phyloP scores from a whole-genome alignment of 2,797 vertebrate genomes.

The Adelosebastes latens region DNA sequence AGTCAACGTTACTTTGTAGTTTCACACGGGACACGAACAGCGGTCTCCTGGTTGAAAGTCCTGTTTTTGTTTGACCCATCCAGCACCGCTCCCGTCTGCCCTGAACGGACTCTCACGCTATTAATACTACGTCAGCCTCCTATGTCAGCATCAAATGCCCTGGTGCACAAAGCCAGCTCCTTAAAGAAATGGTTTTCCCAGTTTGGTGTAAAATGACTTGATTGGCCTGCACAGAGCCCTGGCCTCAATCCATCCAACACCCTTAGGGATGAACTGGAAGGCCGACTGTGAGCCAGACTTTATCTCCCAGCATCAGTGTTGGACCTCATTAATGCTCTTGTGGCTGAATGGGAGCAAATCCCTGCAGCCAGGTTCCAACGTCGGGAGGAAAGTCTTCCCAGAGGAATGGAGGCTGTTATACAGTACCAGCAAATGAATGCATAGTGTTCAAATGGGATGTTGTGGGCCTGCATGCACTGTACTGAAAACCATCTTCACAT shows the following conservation, averaged over 20 bases:
- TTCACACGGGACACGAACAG: no score
- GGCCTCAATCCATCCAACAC: neutral
- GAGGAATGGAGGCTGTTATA: neutral
- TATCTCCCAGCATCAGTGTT: neutral
- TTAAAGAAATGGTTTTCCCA: neutral
- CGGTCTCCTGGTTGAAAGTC: no score
- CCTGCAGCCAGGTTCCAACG: neutral
- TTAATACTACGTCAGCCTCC: no score
- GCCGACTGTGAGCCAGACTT: neutral
- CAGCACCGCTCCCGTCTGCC: no score
- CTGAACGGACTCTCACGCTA: no score
- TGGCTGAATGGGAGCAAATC: neutral
- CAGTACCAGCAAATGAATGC: neutral
- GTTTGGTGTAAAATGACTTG: neutral
- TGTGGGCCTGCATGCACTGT: no score
- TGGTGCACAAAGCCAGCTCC: neutral
- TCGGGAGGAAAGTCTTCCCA: neutral
- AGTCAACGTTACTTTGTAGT: no score
- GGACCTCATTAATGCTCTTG: neutral
- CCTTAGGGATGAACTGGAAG: neutral
- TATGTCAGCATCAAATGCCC: no score
- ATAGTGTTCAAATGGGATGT: neutral
- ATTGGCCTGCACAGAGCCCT: neutral
- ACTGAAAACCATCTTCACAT: neutral
- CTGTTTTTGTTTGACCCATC: no score